These are phyloP conservation scores for Coelopa frigida DNA, from an alignment of 1,140 invertebrate species.

Conservation along the genomic window DNA sequence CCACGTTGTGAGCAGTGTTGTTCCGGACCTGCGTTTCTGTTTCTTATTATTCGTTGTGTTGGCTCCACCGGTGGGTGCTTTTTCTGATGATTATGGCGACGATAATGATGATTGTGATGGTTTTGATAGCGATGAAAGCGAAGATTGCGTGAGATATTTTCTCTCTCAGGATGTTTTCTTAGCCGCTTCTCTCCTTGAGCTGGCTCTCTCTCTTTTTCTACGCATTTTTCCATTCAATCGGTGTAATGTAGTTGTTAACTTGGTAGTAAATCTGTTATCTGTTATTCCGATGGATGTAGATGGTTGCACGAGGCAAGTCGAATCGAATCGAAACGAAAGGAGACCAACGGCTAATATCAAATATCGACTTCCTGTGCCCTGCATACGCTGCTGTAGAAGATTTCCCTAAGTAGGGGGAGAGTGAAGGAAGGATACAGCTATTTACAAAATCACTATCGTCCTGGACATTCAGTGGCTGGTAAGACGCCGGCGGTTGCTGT, in stretches of 20 bases:
- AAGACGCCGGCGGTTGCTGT: conserved; percentile 32
- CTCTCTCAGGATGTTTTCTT: conserved; percentile 21
- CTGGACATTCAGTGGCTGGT: conserved; percentile 41
- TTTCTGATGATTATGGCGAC: conserved; percentile 45
- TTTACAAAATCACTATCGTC: conserved; percentile 28
- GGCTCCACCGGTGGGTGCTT: conserved; percentile 43
- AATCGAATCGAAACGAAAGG: too few species aligned
- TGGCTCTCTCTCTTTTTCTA: background rate
- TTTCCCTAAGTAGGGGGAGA: too few species aligned
- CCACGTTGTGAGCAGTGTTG: too few species aligned
- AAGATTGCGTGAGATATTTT: conserved; percentile 45
- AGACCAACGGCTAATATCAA: too few species aligned
- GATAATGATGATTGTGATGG: conserved; percentile 46
- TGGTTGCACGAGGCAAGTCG: too few species aligned
- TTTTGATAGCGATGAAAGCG: conserved; percentile 45
- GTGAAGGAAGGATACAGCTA: conserved; percentile 31
- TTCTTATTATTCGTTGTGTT: conserved; percentile 1
- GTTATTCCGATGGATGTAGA: too few species aligned
- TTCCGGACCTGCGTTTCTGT: too few species aligned
- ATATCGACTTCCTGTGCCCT: too few species aligned
- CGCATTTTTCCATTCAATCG: background rate
- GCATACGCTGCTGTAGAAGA: too few species aligned
- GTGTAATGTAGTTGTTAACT: too few species aligned
- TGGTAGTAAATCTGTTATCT: too few species aligned
- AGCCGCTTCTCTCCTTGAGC: too few species aligned